A percentile compares a stretch with the other conserved stretches of the same genome.
Conservation (phyloP, 2,113 vertebrate genomes). For the Eolophus roseicapilla region DNA sequence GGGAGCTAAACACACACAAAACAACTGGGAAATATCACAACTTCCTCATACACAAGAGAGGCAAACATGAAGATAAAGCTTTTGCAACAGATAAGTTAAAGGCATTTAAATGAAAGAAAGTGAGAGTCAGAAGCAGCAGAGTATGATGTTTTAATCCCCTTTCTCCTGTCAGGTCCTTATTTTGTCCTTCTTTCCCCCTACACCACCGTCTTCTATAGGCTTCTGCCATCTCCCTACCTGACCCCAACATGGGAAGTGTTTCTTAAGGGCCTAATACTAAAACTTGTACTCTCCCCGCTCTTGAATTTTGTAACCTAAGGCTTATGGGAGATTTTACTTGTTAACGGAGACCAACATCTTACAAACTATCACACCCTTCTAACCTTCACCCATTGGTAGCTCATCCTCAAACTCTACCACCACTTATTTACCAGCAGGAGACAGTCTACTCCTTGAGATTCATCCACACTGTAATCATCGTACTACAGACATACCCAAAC, state of each 20-base stretch:
- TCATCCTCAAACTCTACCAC: not conserved
- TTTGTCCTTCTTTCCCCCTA: not conserved
- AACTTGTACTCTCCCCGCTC: not conserved
- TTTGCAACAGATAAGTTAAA: not conserved
- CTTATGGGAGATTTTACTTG: not conserved
- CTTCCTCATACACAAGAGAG: not conserved
- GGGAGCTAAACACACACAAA: not conserved
- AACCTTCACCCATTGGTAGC: not conserved
- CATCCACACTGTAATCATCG: rapidly evolving
- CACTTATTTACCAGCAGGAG: not conserved
- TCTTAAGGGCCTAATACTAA: not conserved
- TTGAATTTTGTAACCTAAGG: not conserved
- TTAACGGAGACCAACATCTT: not conserved
- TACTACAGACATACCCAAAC: not conserved
- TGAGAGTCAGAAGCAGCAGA: not conserved
- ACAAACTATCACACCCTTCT: not conserved
- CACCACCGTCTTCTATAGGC: not conserved
- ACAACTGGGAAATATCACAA: not conserved
- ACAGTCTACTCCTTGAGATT: not conserved
- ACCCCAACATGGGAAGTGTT: not conserved
- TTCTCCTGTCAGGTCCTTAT: not conserved
- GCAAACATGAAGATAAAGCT: not conserved
- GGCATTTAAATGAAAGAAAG: not conserved
- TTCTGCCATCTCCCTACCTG: not conserved
- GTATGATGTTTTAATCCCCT: not conserved